Conservation (phyloP, 2,113 vertebrate species). For the Pycnonotus jocosus region DNA sequence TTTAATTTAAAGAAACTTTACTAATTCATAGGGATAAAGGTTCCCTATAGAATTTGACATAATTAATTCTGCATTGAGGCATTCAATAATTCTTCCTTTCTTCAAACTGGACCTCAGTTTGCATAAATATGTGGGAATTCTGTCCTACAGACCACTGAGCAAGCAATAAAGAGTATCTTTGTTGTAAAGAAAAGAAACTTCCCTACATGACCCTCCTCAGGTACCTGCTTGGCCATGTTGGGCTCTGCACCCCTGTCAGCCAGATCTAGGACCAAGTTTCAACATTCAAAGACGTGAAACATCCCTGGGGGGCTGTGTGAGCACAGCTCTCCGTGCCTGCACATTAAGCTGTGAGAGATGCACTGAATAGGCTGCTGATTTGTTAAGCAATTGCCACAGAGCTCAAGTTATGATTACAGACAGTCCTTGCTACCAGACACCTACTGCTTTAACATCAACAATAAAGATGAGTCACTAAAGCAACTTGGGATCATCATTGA, state of each 20-base stretch:
- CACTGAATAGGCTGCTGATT: background rate
- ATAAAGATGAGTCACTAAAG: background rate
- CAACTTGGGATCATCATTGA: background rate
- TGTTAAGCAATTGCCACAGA: background rate
- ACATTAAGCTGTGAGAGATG: background rate
- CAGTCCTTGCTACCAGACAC: background rate
- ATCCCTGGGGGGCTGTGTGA: background rate
- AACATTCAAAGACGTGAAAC: background rate
- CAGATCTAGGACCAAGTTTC: background rate
- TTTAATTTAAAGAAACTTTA: background rate
- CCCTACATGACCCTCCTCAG: background rate
- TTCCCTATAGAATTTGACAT: background rate
- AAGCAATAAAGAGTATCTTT: background rate
- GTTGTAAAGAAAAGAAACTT: background rate
- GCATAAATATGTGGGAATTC: background rate
- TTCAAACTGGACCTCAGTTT: background rate
- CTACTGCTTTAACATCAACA: background rate
- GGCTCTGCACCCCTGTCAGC: background rate
- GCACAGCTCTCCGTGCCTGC: background rate
- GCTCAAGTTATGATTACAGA: background rate
- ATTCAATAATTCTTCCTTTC: background rate
- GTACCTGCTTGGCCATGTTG: background rate
- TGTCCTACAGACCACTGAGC: background rate
- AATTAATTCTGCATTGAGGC: background rate
- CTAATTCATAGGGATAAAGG: background rate